phyloP scores from a whole-genome alignment of 2,888 invertebrate genomes.

The Myopa tessellatipennis region DNA sequence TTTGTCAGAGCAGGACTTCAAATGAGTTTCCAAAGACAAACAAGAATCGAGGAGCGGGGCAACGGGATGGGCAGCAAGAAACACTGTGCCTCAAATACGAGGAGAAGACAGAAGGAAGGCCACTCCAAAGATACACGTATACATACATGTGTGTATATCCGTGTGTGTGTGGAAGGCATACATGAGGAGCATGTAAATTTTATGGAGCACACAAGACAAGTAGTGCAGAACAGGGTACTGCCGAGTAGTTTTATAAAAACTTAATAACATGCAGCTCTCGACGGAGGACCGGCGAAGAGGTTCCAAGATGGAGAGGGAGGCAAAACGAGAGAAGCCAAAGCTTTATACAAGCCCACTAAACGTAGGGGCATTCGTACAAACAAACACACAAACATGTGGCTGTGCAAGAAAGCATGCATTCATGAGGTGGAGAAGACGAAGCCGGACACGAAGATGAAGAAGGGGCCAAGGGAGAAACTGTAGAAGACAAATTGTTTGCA shows the following conservation, averaged over 20 bases:
- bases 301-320: not conserved
- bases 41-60: not conserved
- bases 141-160: not conserved
- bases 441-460: not conserved
- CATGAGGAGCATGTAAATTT: slow-evolving; percentile 34
- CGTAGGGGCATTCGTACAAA: not conserved
- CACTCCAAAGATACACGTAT: not conserved
- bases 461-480: not conserved
- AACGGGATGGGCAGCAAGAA: not conserved
- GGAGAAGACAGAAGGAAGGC: not conserved
- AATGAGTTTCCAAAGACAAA: slow-evolving; percentile 39
- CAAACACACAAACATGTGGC: not conserved
- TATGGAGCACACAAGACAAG: slow-evolving; percentile 21
- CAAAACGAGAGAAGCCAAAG: not conserved
- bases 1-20: slow-evolving; percentile 23
- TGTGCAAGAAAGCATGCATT: not conserved
- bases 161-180: not conserved
- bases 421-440: not conserved
- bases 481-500: slow-evolving; percentile 38
- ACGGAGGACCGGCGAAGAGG: not conserved
- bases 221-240: slow-evolving; percentile 12
- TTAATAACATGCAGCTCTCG: slow-evolving; percentile 32
- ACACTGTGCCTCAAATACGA: slow-evolving; percentile 15
- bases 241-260: slow-evolving; percentile 31
- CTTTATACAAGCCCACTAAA: not conserved